These are phyloP conservation scores for Crax fasciolata DNA, from an alignment of 2,797 vertebrate species.

Conservation along the genomic window DNA sequence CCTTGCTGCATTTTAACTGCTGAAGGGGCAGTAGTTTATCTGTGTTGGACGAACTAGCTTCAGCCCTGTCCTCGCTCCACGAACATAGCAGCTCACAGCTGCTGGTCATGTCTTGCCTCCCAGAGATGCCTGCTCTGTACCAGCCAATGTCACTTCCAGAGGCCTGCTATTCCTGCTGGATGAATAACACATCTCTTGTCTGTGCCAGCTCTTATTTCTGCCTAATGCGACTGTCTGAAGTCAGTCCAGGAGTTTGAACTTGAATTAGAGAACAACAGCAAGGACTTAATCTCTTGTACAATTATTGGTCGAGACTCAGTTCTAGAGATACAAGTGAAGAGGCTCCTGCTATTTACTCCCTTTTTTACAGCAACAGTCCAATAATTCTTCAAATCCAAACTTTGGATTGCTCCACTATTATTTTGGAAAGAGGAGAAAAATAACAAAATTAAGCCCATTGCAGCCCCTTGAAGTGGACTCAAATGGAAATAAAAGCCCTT, in stretches of 20 bases:
- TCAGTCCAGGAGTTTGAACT: constrained; percentile 38
- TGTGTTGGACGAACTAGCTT: rapidly evolving
- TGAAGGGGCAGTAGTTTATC: not conserved
- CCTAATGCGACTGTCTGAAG: constrained; percentile 14
- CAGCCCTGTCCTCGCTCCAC: not conserved
- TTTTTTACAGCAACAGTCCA: constrained; percentile 24
- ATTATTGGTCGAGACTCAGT: constrained; percentile 10
- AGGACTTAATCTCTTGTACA: constrained; percentile 44
- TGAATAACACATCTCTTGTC: not conserved
- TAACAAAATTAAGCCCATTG: constrained; percentile 51
- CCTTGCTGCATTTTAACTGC: not conserved
- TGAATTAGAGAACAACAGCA: not conserved
- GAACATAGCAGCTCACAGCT: not conserved
- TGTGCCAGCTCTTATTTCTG: constrained; percentile 3
- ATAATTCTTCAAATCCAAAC: constrained; percentile 56
- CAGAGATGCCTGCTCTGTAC: not conserved
- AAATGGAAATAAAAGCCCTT: constrained; percentile 82
- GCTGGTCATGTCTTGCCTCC: not conserved
- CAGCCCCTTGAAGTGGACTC: constrained; percentile 82
- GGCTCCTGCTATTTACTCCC: not conserved
- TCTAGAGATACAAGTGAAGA: not conserved
- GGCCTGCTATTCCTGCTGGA: not conserved
- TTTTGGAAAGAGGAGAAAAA: constrained; percentile 66
- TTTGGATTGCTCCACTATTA: not conserved
- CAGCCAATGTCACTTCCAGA: not conserved